Evolutionary conservation across 2,797 vertebrate genomes (phyloP).

Genomic region (Falco cherrug): DNA sequence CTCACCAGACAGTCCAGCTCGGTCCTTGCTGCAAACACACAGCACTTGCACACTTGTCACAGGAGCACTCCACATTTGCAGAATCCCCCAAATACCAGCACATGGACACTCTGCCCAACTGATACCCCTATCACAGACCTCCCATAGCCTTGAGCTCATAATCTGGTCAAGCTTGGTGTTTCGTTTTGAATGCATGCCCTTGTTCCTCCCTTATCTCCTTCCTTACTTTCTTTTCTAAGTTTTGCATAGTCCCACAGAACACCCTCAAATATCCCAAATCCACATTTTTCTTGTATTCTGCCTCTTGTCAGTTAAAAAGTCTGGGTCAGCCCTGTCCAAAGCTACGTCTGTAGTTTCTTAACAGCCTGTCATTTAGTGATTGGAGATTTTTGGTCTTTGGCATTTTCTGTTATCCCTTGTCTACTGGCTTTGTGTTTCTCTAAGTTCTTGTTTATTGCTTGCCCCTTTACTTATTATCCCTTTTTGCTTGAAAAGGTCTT

Average conservation of each 20-base stretch:
- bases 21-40: not conserved
- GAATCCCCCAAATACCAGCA: not conserved
- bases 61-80: not conserved
- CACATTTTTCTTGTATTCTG: not conserved
- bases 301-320: not conserved
- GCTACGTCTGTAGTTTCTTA: not conserved
- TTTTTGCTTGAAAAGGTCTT: not conserved
- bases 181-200: not conserved
- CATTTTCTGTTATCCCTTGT: not conserved
- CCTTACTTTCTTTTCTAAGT: not conserved
- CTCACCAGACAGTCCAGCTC: not conserved
- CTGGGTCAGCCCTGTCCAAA: not conserved
- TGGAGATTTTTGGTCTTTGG: not conserved
- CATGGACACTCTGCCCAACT: rapidly evolving
- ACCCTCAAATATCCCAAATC: not conserved
- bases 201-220: not conserved
- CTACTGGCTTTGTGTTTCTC: not conserved
- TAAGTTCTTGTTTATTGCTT: not conserved
- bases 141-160: not conserved
- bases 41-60: not conserved
- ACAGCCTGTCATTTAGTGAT: not conserved
- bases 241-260: not conserved
- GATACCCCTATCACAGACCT: not conserved
- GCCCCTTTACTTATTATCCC: not conserved
- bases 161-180: not conserved